Evolutionary conservation across 2,113 vertebrate genomes (phyloP).

Genomic region (Tringa solitaria): DNA sequence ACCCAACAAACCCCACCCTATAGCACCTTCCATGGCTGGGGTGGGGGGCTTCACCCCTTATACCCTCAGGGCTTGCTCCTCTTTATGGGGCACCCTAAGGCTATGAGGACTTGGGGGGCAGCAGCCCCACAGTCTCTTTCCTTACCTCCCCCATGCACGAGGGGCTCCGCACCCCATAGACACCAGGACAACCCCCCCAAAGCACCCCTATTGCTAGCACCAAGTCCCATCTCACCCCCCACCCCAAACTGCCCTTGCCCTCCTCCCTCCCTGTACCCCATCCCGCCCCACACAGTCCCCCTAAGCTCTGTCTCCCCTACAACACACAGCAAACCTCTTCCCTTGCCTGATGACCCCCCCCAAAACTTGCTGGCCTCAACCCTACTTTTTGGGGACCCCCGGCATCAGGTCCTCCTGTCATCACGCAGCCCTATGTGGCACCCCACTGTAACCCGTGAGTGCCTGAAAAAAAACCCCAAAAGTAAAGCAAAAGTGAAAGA

Average conservation of each 20-base stretch:
- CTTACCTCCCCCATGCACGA: neutral
- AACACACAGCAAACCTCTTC: neutral
- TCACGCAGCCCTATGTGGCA: rapidly evolving
- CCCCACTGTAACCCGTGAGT: rapidly evolving
- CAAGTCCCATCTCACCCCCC: neutral
- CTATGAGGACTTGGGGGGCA: neutral
- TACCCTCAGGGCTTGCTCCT: neutral
- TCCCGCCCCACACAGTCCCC: neutral
- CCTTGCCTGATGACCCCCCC: neutral
- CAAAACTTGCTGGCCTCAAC: too few species aligned
- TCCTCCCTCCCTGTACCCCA: too few species aligned
- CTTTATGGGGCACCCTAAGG: neutral
- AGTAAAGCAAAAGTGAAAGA: neutral
- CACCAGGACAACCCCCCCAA: neutral
- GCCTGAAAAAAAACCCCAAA: neutral
- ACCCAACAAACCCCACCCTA: too few species aligned
- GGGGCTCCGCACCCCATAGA: neutral
- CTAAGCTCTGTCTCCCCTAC: neutral
- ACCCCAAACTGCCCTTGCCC: neutral
- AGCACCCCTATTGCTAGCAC: neutral
- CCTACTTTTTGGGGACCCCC: neutral
- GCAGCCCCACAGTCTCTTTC: neutral
- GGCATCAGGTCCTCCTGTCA: rapidly evolving
- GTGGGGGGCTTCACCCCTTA: neutral
- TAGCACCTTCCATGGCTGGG: too few species aligned